Evolutionary conservation across 2,888 invertebrate genomes (phyloP), one percentile per base, ranked within the genome.

Genomic region (Ferdinandea cuprea): DNA sequence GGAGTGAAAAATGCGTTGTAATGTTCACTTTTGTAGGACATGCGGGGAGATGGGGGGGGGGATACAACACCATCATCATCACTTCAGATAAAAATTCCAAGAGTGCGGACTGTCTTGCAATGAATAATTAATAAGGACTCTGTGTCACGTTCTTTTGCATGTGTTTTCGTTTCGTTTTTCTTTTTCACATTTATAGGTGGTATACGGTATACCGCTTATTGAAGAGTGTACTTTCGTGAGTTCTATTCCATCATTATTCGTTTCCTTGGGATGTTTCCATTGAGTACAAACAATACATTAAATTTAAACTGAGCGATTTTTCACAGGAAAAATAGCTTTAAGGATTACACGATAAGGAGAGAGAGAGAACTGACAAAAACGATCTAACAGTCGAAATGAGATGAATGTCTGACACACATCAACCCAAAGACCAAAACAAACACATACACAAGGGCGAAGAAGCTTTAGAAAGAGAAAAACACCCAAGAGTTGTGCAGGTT

Each of bases 91-190:
- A 66, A 59, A 66, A 71, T 71, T 71, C 65, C 66, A 66, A 71
- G 65, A 50, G 50, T 71, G 48, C 35, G 52, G 59, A 71, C 58
- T 54, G 81, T 71, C 71, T 71, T 81, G 65, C 69, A 66, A 81
- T 81, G 81, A 77, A 81, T 81, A 81, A 77, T 81, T 81, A 77
- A 81, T 77, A 72, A 59, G 46, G 44, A 25, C 63, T 54, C 59
- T 59, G 59, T 66, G 66, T 74, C 74, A 74, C 65, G 66, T 74
- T 58, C 30, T 11, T 46, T 54, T 61, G 35, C 28, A 9, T 65
- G 52, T 46, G 40, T 44, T 21, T 40, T 35, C 3, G 13, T 52
- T 48, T n/a, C n/a, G 7, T 28, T 32, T 40, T 65, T 35, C 8
- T 50, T 46, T n/a, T n/a, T n/a, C n/a, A n/a, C 25, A 9, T 19